Evolutionary conservation across 1,140 invertebrate genomes (phyloP).

Genomic region (Drosophila arawakana): DNA sequence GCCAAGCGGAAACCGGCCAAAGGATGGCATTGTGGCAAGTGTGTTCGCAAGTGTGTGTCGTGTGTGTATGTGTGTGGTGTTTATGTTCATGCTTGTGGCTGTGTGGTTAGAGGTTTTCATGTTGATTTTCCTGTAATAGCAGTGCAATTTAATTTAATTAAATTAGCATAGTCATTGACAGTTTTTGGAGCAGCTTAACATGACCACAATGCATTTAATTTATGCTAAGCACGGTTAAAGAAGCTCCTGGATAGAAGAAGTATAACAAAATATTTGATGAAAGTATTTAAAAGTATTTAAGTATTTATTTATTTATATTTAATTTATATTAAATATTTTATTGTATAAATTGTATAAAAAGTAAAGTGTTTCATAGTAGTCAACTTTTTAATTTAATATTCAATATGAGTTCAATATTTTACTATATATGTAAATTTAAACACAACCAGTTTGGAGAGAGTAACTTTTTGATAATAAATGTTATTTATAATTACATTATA

Average conservation of each 20-base stretch:
- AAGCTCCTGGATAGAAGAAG: background rate
- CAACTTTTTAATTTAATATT: too few species aligned
- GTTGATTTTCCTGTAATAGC: conserved; percentile 43
- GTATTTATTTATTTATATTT: too few species aligned
- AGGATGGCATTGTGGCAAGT: conserved; percentile 20
- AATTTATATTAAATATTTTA: too few species aligned
- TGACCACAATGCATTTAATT: conserved; percentile 3
- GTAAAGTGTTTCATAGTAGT: too few species aligned
- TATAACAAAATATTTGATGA: too few species aligned
- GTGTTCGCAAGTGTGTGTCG: background rate
- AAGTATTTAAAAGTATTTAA: too few species aligned
- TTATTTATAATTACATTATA: too few species aligned
- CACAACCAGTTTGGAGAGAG: too few species aligned
- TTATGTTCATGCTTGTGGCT: background rate
- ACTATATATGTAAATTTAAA: too few species aligned
- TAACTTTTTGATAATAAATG: too few species aligned
- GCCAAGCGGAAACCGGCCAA: conserved; percentile 24
- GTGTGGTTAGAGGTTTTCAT: conserved; percentile 22
- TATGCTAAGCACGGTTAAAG: background rate
- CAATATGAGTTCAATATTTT: too few species aligned
- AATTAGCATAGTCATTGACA: conserved; percentile 31
- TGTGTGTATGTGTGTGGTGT: background rate
- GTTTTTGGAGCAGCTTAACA: background rate
- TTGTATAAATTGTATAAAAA: too few species aligned
- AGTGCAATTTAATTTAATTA: conserved; percentile 61